phyloP scores from a whole-genome alignment of 2,113 vertebrate species.

The Archilochus colubris region DNA sequence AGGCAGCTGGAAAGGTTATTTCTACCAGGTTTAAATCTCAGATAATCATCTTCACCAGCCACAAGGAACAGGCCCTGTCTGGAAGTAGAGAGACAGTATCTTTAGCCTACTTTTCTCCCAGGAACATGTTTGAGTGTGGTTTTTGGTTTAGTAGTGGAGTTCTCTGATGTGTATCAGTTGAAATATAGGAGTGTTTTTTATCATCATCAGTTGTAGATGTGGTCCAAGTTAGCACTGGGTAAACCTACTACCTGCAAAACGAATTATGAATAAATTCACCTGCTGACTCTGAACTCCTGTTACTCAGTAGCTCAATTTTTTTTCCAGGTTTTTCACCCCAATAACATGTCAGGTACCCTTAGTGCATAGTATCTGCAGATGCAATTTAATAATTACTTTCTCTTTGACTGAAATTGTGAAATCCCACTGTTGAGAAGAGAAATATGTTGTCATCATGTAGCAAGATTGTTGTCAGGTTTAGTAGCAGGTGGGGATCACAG shows the following conservation, averaged over 20 bases:
- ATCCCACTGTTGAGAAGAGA: neutral
- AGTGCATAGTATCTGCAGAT: neutral
- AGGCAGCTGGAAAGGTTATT: conserved; percentile 49
- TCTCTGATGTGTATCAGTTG: conserved; percentile 62
- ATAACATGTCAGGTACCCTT: neutral
- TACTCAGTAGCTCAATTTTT: neutral
- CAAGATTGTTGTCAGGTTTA: neutral
- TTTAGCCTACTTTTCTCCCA: conserved; percentile 49
- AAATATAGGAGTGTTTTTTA: conserved; percentile 47
- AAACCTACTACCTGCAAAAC: neutral
- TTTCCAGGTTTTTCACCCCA: neutral
- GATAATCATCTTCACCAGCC: conserved; percentile 64
- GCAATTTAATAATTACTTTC: neutral
- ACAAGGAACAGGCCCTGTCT: conserved; percentile 58
- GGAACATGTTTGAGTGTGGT: conserved; percentile 41
- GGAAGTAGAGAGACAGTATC: conserved; percentile 45
- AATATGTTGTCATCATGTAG: neutral
- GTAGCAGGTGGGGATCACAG: neutral
- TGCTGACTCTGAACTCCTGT: conserved; percentile 5
- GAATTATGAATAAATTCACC: conserved; percentile 61
- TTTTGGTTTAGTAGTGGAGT: conserved; percentile 62
- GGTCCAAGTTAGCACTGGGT: conserved; percentile 42
- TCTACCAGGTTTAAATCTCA: conserved; percentile 32
- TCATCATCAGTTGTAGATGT: conserved; percentile 61
- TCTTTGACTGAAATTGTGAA: neutral